Base-by-base conservation (phyloP, 2,797 vertebrate species). In the Margarornis squamiger region DNA sequence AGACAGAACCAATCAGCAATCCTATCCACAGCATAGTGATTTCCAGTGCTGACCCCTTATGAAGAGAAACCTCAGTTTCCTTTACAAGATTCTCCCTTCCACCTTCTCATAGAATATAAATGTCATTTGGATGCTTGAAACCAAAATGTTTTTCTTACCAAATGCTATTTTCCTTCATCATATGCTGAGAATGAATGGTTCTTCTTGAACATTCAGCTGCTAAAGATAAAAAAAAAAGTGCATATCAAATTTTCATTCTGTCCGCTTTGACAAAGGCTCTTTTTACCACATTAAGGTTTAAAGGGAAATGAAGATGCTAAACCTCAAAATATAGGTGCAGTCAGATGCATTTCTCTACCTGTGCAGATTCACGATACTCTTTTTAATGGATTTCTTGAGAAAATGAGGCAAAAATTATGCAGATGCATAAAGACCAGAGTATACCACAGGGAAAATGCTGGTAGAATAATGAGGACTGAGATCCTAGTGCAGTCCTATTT, bases 131-230 rank as follows among this genome's bases (percentile, higher is more conserved):
- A 95, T 92, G 79, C 84, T 55, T 82, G 85, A 93, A 93, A 95
- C n/a, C 8, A 15, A 95, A 96, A 46, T 14, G 86, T 92, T 96
- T 97, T 95, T 94, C 85, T 96, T 96, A 95, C 94, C 94, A 95
- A 95, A 94, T 77, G 87, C 93, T 95, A 88, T 68, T 94, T 93
- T 87, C 86, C 87, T 77, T 94, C 94, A 93, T 95, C 92, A 54
- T 67, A 83, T 88, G 88, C 58, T 86, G 54, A 88, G 68, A 96
- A 86, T 49, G 86, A 96, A 91, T 90, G 78, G 54, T 73, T 93
- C 91, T 87, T 85, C 94, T 81, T 78, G 49, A 95, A 74, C 43
- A 86, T 79, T 95, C 95, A 95, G 92, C 84, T 88, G 93, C 95
- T 95, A 52, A 91, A 96, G 77, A 95, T 81, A 95, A 91, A 93